Base-by-base conservation (phyloP, 2,113 vertebrate genomes). In the Thunnus thynnus region DNA sequence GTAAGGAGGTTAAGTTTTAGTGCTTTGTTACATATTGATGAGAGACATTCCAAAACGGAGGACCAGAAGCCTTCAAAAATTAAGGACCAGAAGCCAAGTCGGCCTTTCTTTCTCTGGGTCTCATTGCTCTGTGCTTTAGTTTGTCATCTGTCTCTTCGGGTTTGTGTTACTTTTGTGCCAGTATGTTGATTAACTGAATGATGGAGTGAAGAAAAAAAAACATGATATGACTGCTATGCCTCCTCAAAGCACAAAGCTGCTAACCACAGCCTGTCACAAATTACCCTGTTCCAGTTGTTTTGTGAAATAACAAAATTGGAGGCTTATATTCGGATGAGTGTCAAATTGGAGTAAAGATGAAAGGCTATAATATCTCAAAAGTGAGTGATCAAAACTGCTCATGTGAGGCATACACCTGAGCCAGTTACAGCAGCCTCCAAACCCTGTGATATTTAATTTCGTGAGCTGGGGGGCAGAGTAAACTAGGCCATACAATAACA, bases 401-500 rank as follows among this genome's bases (percentile, higher is more conserved):
- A 63, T 68, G 63, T 5, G 17, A 74, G 70, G 17, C 18, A 5
- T 6, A 74, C 65, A 86, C 84, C 86, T 89, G 87, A 88, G 68
- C 72, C 74, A 61, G 18, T 11, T 20, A 13, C 2, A 14, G 30
- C 32, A 12, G 16, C 18, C 61, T 68, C 72, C 20, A n/a, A 84
- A 72, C 20, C 54, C 66, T 60, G 12, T 52, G 17, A 64, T 86
- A 85, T 85, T 46, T 54, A 51, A 81, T 88, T 88, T 77, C 78
- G 44, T 41, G 50, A 60, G 73, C 27, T 25, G 16, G 3, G 54
- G 48, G 52, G 77, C 44, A 48, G 54, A 68, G 25, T 25, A 78
- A 92, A 88, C 67, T 83, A 69, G 85, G 81, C 51, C 78, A 73
- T n/a, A 16, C 46, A 44, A 58, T 41, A 76, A 78, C 18, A 51